Base-by-base conservation (phyloP, 2,888 invertebrate genomes). In the Acanthoscelides obtectus region DNA sequence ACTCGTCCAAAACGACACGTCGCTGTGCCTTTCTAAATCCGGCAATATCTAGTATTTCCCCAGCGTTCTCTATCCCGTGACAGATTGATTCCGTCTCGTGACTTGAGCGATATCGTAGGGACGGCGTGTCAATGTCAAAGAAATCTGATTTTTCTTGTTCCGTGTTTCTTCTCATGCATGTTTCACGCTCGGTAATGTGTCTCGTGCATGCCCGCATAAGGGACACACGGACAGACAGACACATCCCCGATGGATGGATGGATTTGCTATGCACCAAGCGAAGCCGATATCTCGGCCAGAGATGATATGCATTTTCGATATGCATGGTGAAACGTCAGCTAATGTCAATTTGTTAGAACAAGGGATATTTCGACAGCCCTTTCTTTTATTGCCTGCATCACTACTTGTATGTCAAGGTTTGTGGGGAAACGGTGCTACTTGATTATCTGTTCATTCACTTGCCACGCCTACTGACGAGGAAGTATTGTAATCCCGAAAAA, bases 71-170 rank as follows among this genome's bases (percentile, higher is more conserved):
- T 45, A 45, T 45, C 67, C 73, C 68, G 22, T 71, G 69, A 68
- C 71, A 63, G 71, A 74, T 74, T 72, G 74, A 74, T 72, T 71
- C 72, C 72, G 12, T 12, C 17, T 6, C 45, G 45, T 45, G 12
- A 45, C 5, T 6, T 45, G 45, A 45, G 45, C 45, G 45, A 3
- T 45, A 45, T 45, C 45, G 45, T 1, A 12, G 45, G 12, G 17
- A 12, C 45, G 45, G 45, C 45, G 45, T 45, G 45, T 45, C 45
- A 45, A 45, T 45, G 45, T 45, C 45, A 45, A 45, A 45, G 45
- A 45, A 45, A 45, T 45, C 45, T 45, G 45, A 45, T 12, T 12
- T 45, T 45, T 45, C 45, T 12, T 6, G 45, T 45, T 45, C 45
- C 45, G 45, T 17, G 17, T 45, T 45, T 45, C 45, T 45, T 45